Conservation (phyloP, 2,888 invertebrate genomes). For the Antheraea assamensis region DNA sequence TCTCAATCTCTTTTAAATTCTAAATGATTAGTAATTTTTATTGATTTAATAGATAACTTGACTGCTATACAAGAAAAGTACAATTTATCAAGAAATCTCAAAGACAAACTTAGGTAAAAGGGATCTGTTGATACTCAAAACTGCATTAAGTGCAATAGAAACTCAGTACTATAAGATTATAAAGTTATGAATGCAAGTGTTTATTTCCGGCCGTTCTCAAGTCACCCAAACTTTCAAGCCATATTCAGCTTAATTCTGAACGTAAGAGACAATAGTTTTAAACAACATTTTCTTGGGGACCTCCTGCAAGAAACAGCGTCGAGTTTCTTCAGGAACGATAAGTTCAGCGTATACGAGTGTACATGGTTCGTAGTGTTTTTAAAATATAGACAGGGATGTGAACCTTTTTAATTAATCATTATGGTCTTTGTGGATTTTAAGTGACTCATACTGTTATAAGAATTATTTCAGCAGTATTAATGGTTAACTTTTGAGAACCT, state of each 20-base stretch:
- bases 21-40: no score
- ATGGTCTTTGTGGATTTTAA: no score
- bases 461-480: neutral
- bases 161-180: constrained; percentile 40
- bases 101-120: neutral
- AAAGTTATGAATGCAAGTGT: constrained; percentile 32
- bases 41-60: no score
- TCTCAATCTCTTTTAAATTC: no score
- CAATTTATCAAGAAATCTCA: neutral
- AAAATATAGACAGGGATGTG: constrained; percentile 7
- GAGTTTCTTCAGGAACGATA: constrained; percentile 34
- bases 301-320: constrained; percentile 16
- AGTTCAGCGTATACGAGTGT: constrained; percentile 34
- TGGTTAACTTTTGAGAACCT: neutral
- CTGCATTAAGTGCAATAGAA: constrained; percentile 41
- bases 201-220: constrained; percentile 22
- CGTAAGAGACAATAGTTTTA: neutral
- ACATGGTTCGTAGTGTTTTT: constrained; percentile 24
- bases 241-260: neutral
- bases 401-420: neutral
- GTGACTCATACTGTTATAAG: neutral
- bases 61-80: neutral
- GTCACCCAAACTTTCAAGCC: neutral
- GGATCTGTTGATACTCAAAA: constrained; percentile 20
- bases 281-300: neutral